Evolutionary conservation across 2,888 invertebrate species (phyloP).

Genomic region (Chironomus tentans): DNA sequence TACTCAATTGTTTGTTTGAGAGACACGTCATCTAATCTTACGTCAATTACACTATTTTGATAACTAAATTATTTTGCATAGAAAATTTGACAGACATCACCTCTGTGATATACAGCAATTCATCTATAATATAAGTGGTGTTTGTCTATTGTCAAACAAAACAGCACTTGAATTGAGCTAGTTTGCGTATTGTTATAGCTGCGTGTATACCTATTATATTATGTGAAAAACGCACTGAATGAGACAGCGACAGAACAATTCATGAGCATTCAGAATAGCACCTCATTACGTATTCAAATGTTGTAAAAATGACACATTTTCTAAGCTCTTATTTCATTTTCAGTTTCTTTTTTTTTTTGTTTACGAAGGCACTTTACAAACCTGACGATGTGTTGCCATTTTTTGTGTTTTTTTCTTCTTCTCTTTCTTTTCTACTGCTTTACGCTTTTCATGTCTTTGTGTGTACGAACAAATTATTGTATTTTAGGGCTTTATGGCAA

Average conservation of each 20-base stretch:
- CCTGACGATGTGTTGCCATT: no score
- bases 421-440: no score
- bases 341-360: not conserved
- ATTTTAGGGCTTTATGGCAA: no score
- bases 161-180: not conserved
- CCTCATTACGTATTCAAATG: conserved; percentile 15
- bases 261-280: conserved; percentile 5
- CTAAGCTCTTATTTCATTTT: conserved; percentile 1
- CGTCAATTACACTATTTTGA: no score
- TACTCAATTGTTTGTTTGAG: no score
- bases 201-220: not conserved
- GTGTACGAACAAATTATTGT: no score
- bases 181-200: no score
- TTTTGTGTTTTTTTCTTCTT: no score
- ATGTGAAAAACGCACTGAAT: not conserved
- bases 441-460: no score
- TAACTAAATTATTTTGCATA: no score
- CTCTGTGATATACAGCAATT: not conserved
- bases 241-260: not conserved
- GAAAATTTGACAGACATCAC: no score
- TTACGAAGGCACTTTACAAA: conserved; percentile 6
- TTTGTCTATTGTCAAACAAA: not conserved
- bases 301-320: conserved; percentile 24
- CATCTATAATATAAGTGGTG: not conserved
- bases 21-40: no score